A percentile compares a stretch with the other conserved stretches of the same genome.
Conservation (phyloP, 2,797 vertebrate genomes). For the Micropoecilia bifurca region DNA sequence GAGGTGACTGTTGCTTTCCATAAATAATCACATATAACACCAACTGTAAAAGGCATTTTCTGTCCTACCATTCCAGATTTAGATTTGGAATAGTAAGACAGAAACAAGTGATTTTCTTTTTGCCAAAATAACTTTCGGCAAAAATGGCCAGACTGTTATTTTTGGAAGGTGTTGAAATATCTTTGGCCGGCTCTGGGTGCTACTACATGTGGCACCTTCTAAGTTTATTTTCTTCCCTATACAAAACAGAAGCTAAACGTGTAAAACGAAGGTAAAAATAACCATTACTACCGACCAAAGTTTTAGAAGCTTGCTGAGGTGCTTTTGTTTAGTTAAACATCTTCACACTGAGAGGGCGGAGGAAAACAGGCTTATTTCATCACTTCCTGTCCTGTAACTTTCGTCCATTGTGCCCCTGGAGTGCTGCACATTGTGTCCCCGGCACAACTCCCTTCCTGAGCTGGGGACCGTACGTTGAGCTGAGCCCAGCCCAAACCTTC, state of each 20-base stretch:
- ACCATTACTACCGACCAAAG: neutral
- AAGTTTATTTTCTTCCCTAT: neutral
- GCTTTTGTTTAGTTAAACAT: constrained; percentile 12
- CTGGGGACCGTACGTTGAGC: constrained; percentile 11
- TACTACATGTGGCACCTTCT: neutral
- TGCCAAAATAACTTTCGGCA: no score
- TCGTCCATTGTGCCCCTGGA: constrained; percentile 54
- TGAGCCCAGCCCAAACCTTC: constrained; percentile 18
- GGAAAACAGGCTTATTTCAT: constrained; percentile 31
- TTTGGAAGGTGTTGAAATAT: no score
- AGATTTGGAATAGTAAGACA: no score
- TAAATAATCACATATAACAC: neutral
- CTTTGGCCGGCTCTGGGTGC: neutral
- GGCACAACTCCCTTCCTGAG: constrained; percentile 71
- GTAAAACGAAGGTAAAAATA: neutral
- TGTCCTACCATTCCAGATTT: neutral
- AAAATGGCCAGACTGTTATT: no score
- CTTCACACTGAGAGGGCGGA: constrained; percentile 27
- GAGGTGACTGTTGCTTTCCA: no score
- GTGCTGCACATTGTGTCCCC: constrained; percentile 55
- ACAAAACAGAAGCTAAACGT: neutral
- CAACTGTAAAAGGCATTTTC: neutral
- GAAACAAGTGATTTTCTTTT: no score
- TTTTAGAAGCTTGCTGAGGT: neutral
- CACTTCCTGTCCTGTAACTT: constrained; percentile 63